Conservation (phyloP, 2,888 invertebrate genomes). For the Melolontha melolontha region DNA sequence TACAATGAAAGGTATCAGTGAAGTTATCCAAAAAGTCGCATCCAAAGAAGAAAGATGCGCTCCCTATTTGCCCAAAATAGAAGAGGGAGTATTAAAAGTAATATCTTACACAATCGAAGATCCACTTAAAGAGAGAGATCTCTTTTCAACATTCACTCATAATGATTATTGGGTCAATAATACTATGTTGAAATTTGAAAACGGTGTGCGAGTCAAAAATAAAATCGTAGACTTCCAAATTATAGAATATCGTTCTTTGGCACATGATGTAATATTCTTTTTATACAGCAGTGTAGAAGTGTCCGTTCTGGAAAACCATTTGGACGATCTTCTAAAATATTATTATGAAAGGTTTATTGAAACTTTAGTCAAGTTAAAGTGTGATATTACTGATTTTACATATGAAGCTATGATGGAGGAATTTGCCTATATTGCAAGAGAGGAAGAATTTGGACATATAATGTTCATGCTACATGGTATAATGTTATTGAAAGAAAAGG, state of each 20-base stretch:
- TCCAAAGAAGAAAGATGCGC: conserved; percentile 6
- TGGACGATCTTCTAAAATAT: conserved; percentile 64
- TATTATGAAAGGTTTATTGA: conserved; percentile 61
- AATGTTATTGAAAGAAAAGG: conserved; percentile 57
- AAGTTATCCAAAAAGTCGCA: conserved; percentile 13
- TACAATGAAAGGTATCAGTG: background rate
- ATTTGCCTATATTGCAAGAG: conserved; percentile 59
- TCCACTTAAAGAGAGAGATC: too few relatives aligned
- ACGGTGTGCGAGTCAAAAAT: too few relatives aligned
- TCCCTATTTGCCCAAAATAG: conserved; percentile 38
- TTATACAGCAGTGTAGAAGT: conserved; percentile 66
- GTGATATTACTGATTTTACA: conserved; percentile 58
- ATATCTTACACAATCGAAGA: conserved; percentile 54
- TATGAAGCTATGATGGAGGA: conserved; percentile 62
- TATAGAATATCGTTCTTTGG: conserved; percentile 66
- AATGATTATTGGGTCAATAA: too few relatives aligned
- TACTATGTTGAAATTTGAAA: too few relatives aligned
- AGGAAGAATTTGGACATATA: too few relatives aligned
- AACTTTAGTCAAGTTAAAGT: conserved; percentile 57
- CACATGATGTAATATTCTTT: conserved; percentile 68
- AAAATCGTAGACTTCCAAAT: too few relatives aligned
- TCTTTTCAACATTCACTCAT: too few relatives aligned
- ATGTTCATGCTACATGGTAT: conserved; percentile 64
- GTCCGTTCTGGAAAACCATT: conserved; percentile 60
- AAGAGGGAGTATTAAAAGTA: conserved; percentile 20